These are phyloP conservation scores for Tenthredo scrophulariae DNA, from an alignment of 2,888 invertebrate species.

Conservation along the genomic window DNA sequence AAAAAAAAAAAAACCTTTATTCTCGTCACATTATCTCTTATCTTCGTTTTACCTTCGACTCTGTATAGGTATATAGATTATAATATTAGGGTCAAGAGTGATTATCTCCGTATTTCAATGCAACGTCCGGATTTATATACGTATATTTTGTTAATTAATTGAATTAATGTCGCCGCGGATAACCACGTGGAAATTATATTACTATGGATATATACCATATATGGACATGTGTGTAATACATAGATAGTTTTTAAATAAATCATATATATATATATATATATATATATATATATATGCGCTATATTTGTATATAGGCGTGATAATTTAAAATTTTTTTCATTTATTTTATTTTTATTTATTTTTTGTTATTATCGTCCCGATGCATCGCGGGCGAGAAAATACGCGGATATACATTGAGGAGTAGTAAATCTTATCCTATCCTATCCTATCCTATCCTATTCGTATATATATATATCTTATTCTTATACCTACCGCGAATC, in stretches of 20 bases:
- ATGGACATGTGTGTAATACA: not conserved
- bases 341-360: no score
- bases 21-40: not conserved
- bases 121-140: not conserved
- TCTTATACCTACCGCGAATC: conserved; percentile 20
- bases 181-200: not conserved
- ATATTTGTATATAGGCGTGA: not conserved
- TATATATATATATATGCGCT: not conserved
- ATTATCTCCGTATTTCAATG: not conserved
- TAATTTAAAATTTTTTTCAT: no score
- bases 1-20: not conserved
- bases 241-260: not conserved
- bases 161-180: not conserved
- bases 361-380: no score
- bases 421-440: not conserved
- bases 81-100: not conserved
- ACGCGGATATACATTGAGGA: not conserved
- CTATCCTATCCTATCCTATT: not conserved
- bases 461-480: not conserved
- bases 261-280: not conserved
- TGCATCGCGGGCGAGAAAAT: no score
- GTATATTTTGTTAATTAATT: not conserved
- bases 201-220: not conserved
- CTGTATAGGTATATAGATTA: not conserved
- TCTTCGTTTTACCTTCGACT: not conserved